Evolutionary conservation across 2,888 invertebrate species (phyloP).

Genomic region (Chironomus riparius): DNA sequence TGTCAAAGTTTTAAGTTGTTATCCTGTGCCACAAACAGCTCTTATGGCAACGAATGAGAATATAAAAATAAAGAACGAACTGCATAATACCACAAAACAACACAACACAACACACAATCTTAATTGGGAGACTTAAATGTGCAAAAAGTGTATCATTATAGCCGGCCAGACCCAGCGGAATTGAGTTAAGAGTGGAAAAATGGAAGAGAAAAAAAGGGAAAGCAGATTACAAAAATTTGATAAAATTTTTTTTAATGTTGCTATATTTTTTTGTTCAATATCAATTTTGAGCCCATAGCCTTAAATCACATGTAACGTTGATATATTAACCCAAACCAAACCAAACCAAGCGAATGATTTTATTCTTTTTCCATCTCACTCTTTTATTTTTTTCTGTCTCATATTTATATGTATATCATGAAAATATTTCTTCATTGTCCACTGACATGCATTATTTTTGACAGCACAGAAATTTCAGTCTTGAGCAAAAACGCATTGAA

Average conservation of each 20-base stretch:
- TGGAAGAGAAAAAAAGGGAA: conserved; percentile 13
- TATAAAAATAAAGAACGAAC: neutral
- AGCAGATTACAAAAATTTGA: conserved; percentile 17
- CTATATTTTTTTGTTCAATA: neutral
- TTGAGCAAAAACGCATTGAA: neutral
- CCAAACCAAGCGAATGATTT: neutral
- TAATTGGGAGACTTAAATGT: conserved; percentile 8
- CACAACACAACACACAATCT: neutral
- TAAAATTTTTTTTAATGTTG: conserved; percentile 3
- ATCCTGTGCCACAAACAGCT: neutral
- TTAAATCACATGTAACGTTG: neutral
- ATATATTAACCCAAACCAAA: neutral
- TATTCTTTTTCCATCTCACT: no score
- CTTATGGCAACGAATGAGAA: neutral
- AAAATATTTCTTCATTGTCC: neutral
- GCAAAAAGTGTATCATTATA: conserved; percentile 6
- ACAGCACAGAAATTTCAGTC: neutral
- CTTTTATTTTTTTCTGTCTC: no score
- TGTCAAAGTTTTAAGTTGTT: conserved; percentile 1
- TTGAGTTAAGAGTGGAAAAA: neutral
- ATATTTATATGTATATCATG: no score
- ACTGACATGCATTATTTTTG: neutral
- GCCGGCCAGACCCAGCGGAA: neutral
- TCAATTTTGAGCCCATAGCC: neutral
- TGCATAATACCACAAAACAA: no score